phyloP scores from a whole-genome alignment of 2,888 invertebrate species.

The Mantis religiosa region DNA sequence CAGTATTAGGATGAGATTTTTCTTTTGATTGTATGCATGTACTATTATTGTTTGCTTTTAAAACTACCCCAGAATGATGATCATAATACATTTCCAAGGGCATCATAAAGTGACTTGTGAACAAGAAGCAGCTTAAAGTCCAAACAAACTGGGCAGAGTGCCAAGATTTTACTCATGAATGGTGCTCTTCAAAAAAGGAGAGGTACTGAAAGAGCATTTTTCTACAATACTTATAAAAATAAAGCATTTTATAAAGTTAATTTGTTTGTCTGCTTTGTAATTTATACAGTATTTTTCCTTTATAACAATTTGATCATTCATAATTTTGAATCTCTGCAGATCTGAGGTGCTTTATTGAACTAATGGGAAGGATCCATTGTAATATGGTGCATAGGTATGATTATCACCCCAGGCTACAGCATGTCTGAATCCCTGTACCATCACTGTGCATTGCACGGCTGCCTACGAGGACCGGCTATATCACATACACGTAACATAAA shows the following conservation, averaged over 20 bases:
- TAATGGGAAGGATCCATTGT: not conserved
- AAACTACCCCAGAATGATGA: too few relatives aligned
- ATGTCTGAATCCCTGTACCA: not conserved
- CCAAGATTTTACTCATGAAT: not conserved
- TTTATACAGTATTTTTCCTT: too few relatives aligned
- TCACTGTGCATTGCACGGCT: not conserved
- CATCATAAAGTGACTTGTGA: not conserved
- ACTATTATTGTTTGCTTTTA: too few relatives aligned
- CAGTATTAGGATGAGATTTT: too few relatives aligned
- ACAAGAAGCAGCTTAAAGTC: not conserved
- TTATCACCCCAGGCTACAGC: not conserved
- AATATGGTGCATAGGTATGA: not conserved
- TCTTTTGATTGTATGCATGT: too few relatives aligned
- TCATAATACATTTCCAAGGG: not conserved
- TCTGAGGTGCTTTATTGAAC: too few relatives aligned
- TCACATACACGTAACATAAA: not conserved
- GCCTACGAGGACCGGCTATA: not conserved
- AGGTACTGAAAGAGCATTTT: too few relatives aligned
- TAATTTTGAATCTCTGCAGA: too few relatives aligned
- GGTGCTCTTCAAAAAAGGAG: not conserved
- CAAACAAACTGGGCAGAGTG: not conserved
- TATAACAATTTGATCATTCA: too few relatives aligned
- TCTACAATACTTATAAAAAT: too few relatives aligned
- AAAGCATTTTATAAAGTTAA: too few relatives aligned
- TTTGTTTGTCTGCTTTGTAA: too few relatives aligned